phyloP scores from a whole-genome alignment of 2,797 vertebrate genomes.

The Anniella stebbinsi region DNA sequence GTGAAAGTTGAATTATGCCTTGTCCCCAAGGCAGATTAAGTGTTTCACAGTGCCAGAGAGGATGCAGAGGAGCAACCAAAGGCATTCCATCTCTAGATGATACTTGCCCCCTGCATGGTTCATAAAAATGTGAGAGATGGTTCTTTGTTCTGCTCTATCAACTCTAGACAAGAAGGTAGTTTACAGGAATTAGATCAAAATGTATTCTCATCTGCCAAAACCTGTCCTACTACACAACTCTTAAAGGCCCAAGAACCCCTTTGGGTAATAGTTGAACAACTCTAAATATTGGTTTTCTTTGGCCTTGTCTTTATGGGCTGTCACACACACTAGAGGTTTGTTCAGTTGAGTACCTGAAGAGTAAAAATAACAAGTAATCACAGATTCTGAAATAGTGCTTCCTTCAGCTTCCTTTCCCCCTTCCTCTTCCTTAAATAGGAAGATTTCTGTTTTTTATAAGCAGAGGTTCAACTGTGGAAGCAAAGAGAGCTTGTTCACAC shows the following conservation, averaged over 20 bases:
- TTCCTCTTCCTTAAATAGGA: not conserved
- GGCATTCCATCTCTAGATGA: not conserved
- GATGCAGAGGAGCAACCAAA: not conserved
- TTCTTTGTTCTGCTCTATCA: not conserved
- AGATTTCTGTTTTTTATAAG: not conserved
- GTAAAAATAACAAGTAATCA: not conserved
- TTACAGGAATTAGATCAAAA: not conserved
- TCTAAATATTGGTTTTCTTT: not conserved
- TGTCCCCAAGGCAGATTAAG: not conserved
- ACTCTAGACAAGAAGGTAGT: not conserved
- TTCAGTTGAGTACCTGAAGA: not conserved
- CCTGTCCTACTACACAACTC: not conserved
- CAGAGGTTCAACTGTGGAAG: not conserved
- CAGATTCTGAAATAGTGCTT: not conserved
- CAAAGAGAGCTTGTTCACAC: not conserved
- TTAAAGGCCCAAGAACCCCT: no score
- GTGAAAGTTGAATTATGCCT: not conserved
- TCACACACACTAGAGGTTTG: not conserved
- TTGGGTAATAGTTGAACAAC: not conserved
- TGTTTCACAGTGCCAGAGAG: not conserved
- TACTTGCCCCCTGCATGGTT: not conserved
- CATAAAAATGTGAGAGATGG: not conserved
- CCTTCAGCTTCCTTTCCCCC: not conserved
- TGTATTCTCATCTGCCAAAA: not conserved
- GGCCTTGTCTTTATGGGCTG: not conserved